A percentile compares a stretch with the other conserved stretches of the same genome.
Evolutionary conservation across 1,140 invertebrate genomes (phyloP).

Genomic region (Arctopsyche grandis): DNA sequence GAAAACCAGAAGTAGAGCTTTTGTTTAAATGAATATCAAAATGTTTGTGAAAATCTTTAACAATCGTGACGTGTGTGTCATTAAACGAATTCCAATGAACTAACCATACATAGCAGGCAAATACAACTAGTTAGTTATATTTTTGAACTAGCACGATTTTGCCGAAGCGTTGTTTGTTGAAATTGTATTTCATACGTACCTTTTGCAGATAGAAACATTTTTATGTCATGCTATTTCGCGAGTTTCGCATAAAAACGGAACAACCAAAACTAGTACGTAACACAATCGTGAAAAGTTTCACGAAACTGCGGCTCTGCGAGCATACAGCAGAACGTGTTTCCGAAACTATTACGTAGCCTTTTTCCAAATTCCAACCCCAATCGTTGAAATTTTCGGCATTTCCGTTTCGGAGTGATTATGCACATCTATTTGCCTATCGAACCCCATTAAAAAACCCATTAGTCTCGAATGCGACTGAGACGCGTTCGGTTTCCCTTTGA

Average conservation of each 20-base stretch:
- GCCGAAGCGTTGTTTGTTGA: no score
- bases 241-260: constrained; percentile 15
- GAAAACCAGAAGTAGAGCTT: no score
- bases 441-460: no score
- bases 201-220: neutral
- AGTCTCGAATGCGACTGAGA: no score
- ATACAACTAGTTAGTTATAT: no score
- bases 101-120: no score
- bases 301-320: neutral
- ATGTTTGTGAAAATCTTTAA: no score
- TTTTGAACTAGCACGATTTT: no score
- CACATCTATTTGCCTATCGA: neutral
- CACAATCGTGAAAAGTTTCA: constrained; percentile 16
- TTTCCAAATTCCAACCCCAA: neutral
- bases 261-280: constrained; percentile 15
- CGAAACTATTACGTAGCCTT: neutral
- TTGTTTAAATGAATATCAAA: no score
- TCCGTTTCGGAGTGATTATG: neutral
- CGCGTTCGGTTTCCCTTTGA: no score
- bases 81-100: no score
- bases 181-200: neutral
- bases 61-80: no score
- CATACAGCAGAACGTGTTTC: neutral
- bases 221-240: neutral
- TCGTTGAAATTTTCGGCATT: constrained; percentile 10